Evolutionary conservation across 2,888 invertebrate genomes (phyloP).

Genomic region (Andrena flavipes): DNA sequence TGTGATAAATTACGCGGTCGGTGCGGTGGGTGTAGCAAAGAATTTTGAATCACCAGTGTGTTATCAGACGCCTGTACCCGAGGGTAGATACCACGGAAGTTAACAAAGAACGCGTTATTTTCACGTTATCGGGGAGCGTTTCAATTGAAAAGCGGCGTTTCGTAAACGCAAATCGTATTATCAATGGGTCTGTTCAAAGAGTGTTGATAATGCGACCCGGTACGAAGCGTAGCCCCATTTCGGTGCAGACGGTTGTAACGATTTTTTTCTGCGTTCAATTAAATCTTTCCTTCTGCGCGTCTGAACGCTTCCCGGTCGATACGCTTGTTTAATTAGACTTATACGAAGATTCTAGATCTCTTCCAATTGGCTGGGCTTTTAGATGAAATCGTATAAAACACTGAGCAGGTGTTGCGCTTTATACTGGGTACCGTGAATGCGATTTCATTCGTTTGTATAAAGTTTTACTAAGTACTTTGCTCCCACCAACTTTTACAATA

Average conservation of each 20-base stretch:
- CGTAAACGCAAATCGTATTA: constrained; percentile 21
- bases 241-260: constrained; percentile 16
- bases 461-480: background rate
- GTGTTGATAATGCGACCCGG: constrained; percentile 17
- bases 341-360: background rate
- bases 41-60: background rate
- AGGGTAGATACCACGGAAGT: background rate
- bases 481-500: background rate
- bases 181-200: constrained; percentile 8
- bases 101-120: constrained; percentile 21
- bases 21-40: background rate
- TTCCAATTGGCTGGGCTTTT: background rate
- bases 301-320: background rate
- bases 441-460: background rate
- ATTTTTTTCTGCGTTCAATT: constrained; percentile 12
- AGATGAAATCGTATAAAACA: background rate
- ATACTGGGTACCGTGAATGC: too few relatives aligned
- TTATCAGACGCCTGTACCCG: background rate
- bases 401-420: background rate
- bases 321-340: constrained; percentile 17
- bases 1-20: constrained; percentile 3
- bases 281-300: constrained; percentile 6
- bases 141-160: background rate
- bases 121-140: constrained; percentile 24
- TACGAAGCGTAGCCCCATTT: background rate